Evolutionary conservation across 1,140 invertebrate species (phyloP), one percentile per base, ranked within the genome.

Genomic region (Macrobrachium rosenbergii): DNA sequence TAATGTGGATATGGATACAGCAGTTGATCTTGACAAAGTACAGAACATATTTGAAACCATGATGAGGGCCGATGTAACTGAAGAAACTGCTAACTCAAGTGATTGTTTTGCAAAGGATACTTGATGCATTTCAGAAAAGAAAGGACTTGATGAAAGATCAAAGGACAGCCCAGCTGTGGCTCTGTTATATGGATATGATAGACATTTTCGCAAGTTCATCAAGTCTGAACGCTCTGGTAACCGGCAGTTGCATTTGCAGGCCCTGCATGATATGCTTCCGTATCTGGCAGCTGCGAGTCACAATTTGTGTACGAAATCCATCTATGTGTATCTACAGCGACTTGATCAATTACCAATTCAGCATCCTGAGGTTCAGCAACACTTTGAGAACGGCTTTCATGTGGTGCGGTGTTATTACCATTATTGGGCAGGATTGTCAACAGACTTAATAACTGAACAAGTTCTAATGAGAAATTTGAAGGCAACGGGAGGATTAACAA

Each of bases 401-500:
- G 88, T 87, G 6, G 77, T 89, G 59, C 75, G 82, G 16, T 67
- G 87, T 5, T 45, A n/a, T 83, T 83, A 91, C 75, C 83, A 84
- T 58, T 91, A 88, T 80, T 91, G 91, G 90, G 88, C 83, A 77
- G 91, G 91, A 8, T 60, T 91, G 2, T 90, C 89, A 17, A 43
- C 89, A 16, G 91, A 91, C 87, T 80, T 91, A 60, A 80, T 88
- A 23, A 91, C 90, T 79, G 88, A 91, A 73, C 89, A 91, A 77
- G 87, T 88, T 21, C 89, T 89, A 14, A 89, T 89, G 89, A 77
- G 81, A 73, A 89, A 79, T 78, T 23, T 91, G 43, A 91, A 91
- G 73, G 80, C 87, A 43, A 80, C 77, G 43, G 91, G 90, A 58
- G 90, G 90, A 7, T 64, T 91, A 17, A 91, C 89, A 12, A 67